phyloP scores from a whole-genome alignment of 2,888 invertebrate genomes.

The Elysia crispata region DNA sequence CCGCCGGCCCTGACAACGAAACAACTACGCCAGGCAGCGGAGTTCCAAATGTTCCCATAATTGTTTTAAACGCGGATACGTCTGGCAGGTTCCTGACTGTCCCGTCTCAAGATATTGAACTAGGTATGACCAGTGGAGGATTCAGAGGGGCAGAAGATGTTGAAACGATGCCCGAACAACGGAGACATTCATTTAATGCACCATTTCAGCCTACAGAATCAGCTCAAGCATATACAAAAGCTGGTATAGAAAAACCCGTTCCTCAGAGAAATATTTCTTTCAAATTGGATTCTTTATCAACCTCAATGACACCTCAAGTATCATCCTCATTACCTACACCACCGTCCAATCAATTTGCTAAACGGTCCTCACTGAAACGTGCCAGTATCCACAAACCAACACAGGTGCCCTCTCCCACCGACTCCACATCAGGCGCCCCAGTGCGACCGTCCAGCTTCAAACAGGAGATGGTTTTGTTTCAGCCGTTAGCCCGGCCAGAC shows the following conservation, averaged over 20 bases:
- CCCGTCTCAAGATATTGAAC: slow-evolving; percentile 35
- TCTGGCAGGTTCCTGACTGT: slow-evolving; percentile 33
- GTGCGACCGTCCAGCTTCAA: slow-evolving; percentile 27
- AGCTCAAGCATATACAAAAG: too few relatives aligned
- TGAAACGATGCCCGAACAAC: slow-evolving; percentile 14
- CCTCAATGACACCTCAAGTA: neutral
- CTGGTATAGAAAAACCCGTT: slow-evolving; percentile 6
- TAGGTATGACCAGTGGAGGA: too few relatives aligned
- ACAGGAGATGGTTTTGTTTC: slow-evolving; percentile 38
- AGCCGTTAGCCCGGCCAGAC: slow-evolving; percentile 24
- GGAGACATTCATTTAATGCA: slow-evolving; percentile 40
- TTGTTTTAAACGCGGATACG: slow-evolving; percentile 29
- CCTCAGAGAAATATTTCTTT: slow-evolving; percentile 30
- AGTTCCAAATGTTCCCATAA: slow-evolving; percentile 29
- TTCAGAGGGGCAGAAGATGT: too few relatives aligned
- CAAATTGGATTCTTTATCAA: neutral
- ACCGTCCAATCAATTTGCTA: too few relatives aligned
- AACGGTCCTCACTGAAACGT: too few relatives aligned
- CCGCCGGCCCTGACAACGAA: neutral
- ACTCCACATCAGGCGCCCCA: neutral
- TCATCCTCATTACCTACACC: neutral
- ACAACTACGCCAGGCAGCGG: neutral
- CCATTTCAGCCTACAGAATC: too few relatives aligned
- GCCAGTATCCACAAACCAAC: too few relatives aligned
- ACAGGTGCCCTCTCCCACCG: neutral